These are phyloP conservation scores for Cinclus cinclus DNA, from an alignment of 2,113 vertebrate species.

Conservation along the genomic window DNA sequence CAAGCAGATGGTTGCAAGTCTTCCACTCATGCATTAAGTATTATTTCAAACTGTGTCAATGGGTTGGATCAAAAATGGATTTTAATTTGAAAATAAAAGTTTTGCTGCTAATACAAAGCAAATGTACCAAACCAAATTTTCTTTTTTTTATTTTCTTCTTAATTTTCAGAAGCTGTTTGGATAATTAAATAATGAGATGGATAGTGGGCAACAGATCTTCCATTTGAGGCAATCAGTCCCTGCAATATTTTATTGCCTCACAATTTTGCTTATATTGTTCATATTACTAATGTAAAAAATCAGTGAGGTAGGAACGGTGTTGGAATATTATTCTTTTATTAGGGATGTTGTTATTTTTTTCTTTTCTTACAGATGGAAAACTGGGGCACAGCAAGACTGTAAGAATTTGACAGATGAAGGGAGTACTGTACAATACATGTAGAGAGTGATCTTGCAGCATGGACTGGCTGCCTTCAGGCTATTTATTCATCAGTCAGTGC, in stretches of 20 bases:
- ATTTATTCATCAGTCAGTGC: not conserved
- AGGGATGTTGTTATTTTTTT: not conserved
- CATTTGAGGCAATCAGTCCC: not conserved
- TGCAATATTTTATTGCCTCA: not conserved
- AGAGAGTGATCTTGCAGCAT: not conserved
- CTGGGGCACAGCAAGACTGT: not conserved
- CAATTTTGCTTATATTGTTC: not conserved
- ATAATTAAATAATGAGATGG: not conserved
- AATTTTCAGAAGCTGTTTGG: not conserved
- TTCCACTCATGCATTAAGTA: not conserved
- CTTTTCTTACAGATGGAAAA: not conserved
- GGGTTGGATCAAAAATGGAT: conserved; percentile 6
- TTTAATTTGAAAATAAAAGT: conserved; percentile 18
- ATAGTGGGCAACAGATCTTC: not conserved
- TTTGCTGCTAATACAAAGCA: not conserved
- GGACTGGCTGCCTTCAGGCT: not conserved
- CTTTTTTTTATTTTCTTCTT: not conserved
- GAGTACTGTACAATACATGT: not conserved
- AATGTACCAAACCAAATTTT: not conserved
- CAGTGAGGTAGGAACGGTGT: not conserved
- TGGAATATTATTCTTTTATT: not conserved
- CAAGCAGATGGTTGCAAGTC: not conserved
- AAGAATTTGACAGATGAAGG: not conserved
- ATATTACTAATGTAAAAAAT: not conserved
- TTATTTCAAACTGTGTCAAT: not conserved